A percentile compares a stretch with the other conserved stretches of the same genome.
Evolutionary conservation across 23 tunicate genomes (phyloP).

Genomic region (Botrylloides violaceus): DNA sequence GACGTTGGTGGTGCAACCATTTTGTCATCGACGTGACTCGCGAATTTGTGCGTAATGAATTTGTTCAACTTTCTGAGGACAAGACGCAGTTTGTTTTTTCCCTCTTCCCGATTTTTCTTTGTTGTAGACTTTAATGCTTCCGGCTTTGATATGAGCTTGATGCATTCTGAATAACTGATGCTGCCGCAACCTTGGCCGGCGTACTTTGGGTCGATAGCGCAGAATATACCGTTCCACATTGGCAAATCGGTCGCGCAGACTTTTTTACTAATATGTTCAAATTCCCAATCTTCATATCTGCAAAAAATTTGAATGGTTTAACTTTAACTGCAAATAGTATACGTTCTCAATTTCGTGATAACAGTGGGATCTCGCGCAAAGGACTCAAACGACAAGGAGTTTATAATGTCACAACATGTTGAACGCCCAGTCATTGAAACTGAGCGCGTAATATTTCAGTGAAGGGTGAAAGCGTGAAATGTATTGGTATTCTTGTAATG

Average conservation of each 20-base stretch:
- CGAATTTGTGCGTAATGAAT: neutral
- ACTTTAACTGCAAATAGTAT: no score
- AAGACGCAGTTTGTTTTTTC: neutral
- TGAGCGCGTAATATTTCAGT: no score
- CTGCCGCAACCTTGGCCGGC: constrained; percentile 66
- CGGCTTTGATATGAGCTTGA: neutral
- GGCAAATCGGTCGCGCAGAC: constrained; percentile 42
- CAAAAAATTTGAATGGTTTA: neutral
- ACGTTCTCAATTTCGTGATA: no score
- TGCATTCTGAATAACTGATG: constrained; percentile 18
- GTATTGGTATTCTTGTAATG: no score
- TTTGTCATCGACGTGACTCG: neutral
- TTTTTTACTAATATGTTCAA: constrained; percentile 23
- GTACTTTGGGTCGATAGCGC: constrained; percentile 71
- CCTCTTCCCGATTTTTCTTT: neutral
- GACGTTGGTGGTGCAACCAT: neutral
- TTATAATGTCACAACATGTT: no score
- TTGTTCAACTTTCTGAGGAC: neutral
- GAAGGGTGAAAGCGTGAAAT: no score
- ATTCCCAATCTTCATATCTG: constrained; percentile 94
- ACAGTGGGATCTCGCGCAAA: no score
- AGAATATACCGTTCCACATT: constrained; percentile 83
- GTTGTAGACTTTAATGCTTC: neutral
- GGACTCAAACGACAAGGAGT: no score
- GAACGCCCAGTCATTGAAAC: no score